Percentiles rank a stretch among this genome's conserved stretches.
Conservation (phyloP, 1,140 invertebrate genomes). For the Listronotus oregonensis region DNA sequence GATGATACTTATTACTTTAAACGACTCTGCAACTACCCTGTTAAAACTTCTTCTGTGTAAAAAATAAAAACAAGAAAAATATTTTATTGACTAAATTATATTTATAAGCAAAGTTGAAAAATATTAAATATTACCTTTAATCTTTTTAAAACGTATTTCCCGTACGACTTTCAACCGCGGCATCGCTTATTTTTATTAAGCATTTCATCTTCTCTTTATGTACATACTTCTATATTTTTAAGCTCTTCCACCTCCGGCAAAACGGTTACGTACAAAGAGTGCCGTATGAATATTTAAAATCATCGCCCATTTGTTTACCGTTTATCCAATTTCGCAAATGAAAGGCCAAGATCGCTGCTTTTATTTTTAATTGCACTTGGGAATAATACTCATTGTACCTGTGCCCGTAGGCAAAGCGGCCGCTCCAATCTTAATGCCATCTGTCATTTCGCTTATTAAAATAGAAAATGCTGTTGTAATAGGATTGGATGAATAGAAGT, state of each 20-base stretch:
- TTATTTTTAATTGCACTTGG: constrained; percentile 42
- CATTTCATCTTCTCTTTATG: constrained; percentile 23
- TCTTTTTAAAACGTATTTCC: constrained; percentile 21
- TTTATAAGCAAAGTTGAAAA: not conserved
- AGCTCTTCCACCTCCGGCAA: constrained; percentile 16
- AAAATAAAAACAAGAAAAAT: too few relatives aligned
- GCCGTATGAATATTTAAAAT: constrained; percentile 41
- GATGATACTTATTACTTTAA: too few relatives aligned
- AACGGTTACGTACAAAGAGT: constrained; percentile 32
- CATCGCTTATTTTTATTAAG: constrained; percentile 15
- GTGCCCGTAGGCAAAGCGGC: constrained; percentile 2
- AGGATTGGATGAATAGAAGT: too few relatives aligned
- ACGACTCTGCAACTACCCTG: too few relatives aligned
- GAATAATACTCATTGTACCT: constrained; percentile 24
- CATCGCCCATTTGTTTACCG: constrained; percentile 38
- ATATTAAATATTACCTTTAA: constrained; percentile 13
- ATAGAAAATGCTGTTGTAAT: too few relatives aligned
- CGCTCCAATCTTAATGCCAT: not conserved
- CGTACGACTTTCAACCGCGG: constrained; percentile 1
- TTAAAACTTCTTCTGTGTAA: too few relatives aligned
- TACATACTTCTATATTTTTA: constrained; percentile 15
- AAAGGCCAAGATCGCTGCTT: constrained; percentile 39
- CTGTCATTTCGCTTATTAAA: too few relatives aligned
- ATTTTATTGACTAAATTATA: too few relatives aligned
- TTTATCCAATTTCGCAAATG: constrained; percentile 44